These are phyloP conservation scores for Dasyornis broadbenti DNA, from an alignment of 2,113 vertebrate species.

Conservation along the genomic window DNA sequence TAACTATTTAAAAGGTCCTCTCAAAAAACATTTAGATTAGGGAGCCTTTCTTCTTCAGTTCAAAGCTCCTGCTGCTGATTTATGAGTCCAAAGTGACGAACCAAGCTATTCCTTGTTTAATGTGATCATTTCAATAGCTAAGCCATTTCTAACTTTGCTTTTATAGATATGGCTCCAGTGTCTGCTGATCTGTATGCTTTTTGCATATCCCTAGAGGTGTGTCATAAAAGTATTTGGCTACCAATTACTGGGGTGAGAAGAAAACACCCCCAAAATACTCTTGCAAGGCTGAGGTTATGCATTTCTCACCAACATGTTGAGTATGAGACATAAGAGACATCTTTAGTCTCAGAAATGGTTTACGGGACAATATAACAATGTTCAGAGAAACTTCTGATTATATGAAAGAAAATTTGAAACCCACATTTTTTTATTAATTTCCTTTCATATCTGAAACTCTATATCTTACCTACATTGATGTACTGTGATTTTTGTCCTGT, in stretches of 20 bases:
- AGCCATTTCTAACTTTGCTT: slow-evolving; percentile 1
- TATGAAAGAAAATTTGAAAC: not conserved
- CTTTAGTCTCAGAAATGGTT: not conserved
- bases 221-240: not conserved
- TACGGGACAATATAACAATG: not conserved
- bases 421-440: not conserved
- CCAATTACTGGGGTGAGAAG: not conserved
- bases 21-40: not conserved
- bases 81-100: slow-evolving; percentile 20
- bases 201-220: not conserved
- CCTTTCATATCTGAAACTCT: not conserved
- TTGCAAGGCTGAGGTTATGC: not conserved
- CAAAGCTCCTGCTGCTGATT: slow-evolving; percentile 29
- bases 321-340: not conserved
- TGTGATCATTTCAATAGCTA: not conserved
- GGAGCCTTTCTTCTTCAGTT: slow-evolving; percentile 23
- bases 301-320: not conserved
- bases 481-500: not conserved
- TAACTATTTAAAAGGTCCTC: slow-evolving; percentile 37
- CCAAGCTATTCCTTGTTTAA: slow-evolving; percentile 29
- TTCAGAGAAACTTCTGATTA: not conserved
- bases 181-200: not conserved
- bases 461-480: not conserved
- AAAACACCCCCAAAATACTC: not conserved
- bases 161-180: not conserved